These are phyloP conservation scores for Molorchus minor DNA, from an alignment of 2,888 invertebrate genomes.

Conservation along the genomic window DNA sequence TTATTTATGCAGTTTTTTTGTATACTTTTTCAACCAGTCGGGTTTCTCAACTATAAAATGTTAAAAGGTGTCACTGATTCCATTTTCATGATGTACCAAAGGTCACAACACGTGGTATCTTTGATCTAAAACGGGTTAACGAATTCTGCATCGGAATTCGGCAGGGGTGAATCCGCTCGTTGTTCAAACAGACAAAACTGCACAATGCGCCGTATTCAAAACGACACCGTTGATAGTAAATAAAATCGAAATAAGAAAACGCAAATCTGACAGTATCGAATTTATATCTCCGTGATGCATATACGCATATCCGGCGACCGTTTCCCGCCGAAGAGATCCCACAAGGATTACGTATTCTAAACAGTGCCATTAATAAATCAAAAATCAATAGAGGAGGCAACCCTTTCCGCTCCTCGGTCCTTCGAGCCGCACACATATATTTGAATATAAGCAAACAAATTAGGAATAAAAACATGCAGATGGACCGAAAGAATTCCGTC, in stretches of 20 bases:
- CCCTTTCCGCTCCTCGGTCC: constrained; percentile 27
- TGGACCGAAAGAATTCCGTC: constrained; percentile 26
- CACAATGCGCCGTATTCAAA: constrained; percentile 6
- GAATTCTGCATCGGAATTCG: background rate
- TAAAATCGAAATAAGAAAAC: constrained; percentile 18
- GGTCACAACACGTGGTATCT: background rate
- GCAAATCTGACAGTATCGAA: constrained; percentile 29
- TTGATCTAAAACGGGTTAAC: background rate
- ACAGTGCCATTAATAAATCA: constrained; percentile 50
- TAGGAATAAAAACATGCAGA: constrained; percentile 44
- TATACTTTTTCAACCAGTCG: too few species aligned
- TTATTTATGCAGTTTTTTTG: too few species aligned
- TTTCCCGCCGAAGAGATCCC: constrained; percentile 40
- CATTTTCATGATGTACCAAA: too few species aligned
- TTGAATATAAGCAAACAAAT: constrained; percentile 48
- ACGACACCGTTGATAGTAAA: constrained; percentile 8
- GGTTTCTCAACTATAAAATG: too few species aligned
- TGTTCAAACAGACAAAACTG: background rate
- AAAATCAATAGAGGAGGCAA: constrained; percentile 44
- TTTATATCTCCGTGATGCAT: constrained; percentile 28
- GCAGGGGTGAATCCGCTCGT: background rate
- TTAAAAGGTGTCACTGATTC: too few species aligned
- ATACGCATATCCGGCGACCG: constrained; percentile 1
- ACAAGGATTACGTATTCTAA: constrained; percentile 52
- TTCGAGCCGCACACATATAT: constrained; percentile 35